A percentile compares a stretch with the other conserved stretches of the same genome.
Conservation (phyloP, 2,888 invertebrate genomes). For the Trisateles emortualis region DNA sequence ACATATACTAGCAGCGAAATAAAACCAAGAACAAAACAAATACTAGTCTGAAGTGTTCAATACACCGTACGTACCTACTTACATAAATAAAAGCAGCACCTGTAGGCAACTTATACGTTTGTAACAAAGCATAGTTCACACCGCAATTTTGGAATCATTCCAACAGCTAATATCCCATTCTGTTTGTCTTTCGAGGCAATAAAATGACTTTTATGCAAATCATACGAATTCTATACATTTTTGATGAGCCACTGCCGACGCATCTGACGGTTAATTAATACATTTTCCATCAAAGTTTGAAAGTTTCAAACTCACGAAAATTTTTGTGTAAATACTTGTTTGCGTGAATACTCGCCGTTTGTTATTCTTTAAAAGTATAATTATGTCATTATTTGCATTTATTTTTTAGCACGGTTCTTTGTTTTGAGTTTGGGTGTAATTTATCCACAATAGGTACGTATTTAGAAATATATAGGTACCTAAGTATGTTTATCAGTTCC, state of each 20-base stretch:
- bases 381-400: conserved; percentile 13
- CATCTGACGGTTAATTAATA: conserved; percentile 82
- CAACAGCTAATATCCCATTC: conserved; percentile 84
- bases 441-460: no score
- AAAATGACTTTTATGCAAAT: conserved; percentile 87
- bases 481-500: no score
- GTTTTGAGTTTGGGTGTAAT: not conserved
- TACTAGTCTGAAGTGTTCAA: not conserved
- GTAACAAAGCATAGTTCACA: conserved; percentile 49
- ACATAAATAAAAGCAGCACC: conserved; percentile 28
- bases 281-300: conserved; percentile 80
- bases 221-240: conserved; percentile 87
- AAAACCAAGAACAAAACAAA: not conserved
- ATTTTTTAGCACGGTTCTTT: conserved; percentile 28
- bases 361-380: conserved; percentile 13
- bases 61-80: not conserved
- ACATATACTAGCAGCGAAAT: not conserved
- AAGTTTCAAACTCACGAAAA: conserved; percentile 63
- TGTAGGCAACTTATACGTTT: conserved; percentile 33
- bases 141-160: conserved; percentile 76
- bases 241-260: conserved; percentile 81
- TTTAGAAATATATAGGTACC: no score
- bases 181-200: conserved; percentile 86
- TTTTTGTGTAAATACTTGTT: conserved; percentile 54
- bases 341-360: conserved; percentile 26